A percentile compares a stretch with the other conserved stretches of the same genome.
Evolutionary conservation across 2,797 vertebrate species (phyloP).

Genomic region (Lithobates sylvaticus): DNA sequence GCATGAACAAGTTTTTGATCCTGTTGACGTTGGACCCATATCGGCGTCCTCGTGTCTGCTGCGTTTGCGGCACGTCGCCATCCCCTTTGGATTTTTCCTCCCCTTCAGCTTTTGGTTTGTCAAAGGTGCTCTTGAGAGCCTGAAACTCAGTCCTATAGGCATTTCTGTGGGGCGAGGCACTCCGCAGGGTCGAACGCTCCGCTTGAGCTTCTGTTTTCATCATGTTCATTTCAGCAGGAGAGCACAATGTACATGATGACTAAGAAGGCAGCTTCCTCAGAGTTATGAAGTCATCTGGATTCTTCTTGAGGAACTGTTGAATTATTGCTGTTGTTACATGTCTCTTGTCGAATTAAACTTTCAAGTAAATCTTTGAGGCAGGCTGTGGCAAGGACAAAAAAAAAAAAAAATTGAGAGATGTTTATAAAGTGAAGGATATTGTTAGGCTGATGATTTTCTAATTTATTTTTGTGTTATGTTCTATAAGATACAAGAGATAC

Average conservation of each 20-base stretch:
- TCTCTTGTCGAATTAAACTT: slow-evolving; percentile 12
- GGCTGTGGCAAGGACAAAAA: slow-evolving; percentile 62
- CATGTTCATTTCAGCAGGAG: slow-evolving; percentile 87
- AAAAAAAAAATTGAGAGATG: not conserved
- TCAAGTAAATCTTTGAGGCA: slow-evolving; percentile 38
- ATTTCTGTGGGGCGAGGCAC: slow-evolving; percentile 97
- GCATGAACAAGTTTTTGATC: slow-evolving; percentile 99
- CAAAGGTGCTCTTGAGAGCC: slow-evolving; percentile 95
- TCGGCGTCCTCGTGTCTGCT: slow-evolving; percentile 91
- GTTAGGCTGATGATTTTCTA: not conserved
- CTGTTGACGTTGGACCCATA: slow-evolving; percentile 97
- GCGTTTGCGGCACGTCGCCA: slow-evolving; percentile 78
- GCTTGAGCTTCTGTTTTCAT: slow-evolving; percentile 96
- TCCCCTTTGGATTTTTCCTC: slow-evolving; percentile 84
- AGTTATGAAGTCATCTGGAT: slow-evolving; percentile 59
- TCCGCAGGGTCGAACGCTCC: slow-evolving; percentile 94
- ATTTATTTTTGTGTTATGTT: slow-evolving; percentile 5
- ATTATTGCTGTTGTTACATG: slow-evolving; percentile 62
- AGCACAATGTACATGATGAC: slow-evolving; percentile 83
- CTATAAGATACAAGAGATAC: not conserved
- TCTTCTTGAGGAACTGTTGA: slow-evolving; percentile 54
- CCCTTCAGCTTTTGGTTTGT: slow-evolving; percentile 90
- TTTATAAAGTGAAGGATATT: slow-evolving; percentile 56
- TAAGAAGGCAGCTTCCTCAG: slow-evolving; percentile 28
- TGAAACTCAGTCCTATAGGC: slow-evolving; percentile 98